A percentile compares a stretch with the other conserved stretches of the same genome.
These are phyloP conservation scores for Andrena flavipes DNA, from an alignment of 2,888 invertebrate genomes.

Conservation along the genomic window DNA sequence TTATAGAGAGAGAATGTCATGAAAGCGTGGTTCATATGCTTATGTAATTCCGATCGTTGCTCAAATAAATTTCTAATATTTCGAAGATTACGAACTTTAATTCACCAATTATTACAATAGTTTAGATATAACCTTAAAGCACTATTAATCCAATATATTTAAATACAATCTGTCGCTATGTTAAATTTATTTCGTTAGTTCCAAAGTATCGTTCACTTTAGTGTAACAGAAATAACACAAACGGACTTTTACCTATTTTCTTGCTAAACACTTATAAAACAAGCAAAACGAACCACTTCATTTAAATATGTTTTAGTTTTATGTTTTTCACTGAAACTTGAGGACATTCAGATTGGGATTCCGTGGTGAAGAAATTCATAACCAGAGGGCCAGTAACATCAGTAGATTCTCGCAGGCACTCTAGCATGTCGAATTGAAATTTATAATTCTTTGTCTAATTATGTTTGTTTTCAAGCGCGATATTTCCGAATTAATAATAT, in stretches of 20 bases:
- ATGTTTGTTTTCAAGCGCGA: no score
- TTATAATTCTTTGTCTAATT: neutral
- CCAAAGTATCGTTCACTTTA: neutral
- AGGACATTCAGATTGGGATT: neutral
- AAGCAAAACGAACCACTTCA: neutral
- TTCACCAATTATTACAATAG: neutral
- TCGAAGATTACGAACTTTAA: neutral
- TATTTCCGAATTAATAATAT: no score
- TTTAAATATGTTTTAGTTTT: constrained; percentile 19
- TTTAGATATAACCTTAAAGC: constrained; percentile 26
- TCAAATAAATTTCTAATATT: neutral
- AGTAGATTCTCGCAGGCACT: no score
- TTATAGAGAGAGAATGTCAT: neutral
- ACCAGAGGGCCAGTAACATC: neutral
- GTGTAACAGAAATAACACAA: neutral
- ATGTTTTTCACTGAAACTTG: neutral
- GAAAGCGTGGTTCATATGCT: neutral
- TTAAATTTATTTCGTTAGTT: neutral
- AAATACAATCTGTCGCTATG: no score
- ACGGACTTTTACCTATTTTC: constrained; percentile 3
- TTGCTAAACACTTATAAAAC: constrained; percentile 7
- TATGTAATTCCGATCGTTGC: neutral
- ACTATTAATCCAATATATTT: neutral
- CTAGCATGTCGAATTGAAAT: neutral
- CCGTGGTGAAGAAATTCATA: neutral